These are phyloP conservation scores for Charina bottae DNA, from an alignment of 2,113 vertebrate genomes.

Conservation along the genomic window DNA sequence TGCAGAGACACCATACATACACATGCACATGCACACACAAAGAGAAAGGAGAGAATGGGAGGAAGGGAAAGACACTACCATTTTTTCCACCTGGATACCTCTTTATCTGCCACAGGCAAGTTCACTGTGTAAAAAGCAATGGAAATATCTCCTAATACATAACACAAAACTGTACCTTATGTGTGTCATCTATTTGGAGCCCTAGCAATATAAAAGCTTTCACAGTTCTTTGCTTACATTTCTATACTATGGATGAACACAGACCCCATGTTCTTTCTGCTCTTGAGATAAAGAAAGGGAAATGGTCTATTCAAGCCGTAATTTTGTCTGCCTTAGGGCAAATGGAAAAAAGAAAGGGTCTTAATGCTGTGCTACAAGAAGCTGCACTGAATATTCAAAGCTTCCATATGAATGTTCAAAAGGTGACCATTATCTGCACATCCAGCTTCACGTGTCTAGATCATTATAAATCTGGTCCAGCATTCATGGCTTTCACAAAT, in stretches of 20 bases:
- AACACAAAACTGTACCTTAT: not conserved
- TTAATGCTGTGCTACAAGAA: not conserved
- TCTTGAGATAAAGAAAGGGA: constrained; percentile 28
- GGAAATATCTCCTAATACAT: constrained; percentile 24
- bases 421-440: not conserved
- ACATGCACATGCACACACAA: not conserved
- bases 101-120: constrained; percentile 39
- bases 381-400: constrained; percentile 30
- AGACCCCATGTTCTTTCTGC: not conserved
- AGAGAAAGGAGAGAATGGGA: not conserved
- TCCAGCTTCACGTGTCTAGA: not conserved
- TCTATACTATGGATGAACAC: constrained; percentile 14
- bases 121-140: not conserved
- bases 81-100: constrained; percentile 21
- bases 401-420: not conserved
- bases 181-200: not conserved
- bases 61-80: not conserved
- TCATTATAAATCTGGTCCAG: not conserved
- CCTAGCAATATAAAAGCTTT: constrained; percentile 23
- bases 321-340: not conserved
- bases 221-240: not conserved
- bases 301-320: constrained; percentile 2
- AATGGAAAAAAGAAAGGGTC: not conserved
- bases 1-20: not conserved
- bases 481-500: not conserved